Evolutionary conservation across 2,888 invertebrate species (phyloP), one percentile per base, ranked within the genome.

Genomic region (Trichogramma dendrolimi): DNA sequence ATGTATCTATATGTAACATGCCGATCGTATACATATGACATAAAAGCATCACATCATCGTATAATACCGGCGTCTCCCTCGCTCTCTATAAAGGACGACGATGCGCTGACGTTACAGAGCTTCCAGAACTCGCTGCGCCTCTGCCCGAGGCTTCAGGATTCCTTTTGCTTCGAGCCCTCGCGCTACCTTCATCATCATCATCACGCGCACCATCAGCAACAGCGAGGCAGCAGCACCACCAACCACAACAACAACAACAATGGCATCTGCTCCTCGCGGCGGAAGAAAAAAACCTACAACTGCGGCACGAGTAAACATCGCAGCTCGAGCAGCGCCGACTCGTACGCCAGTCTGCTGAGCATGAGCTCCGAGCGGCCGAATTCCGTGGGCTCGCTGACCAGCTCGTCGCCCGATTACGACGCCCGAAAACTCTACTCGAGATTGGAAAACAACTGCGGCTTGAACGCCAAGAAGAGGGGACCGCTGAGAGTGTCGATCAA

Each of bases 401-500:
- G 75, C 58, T 76, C 73, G 4, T 72, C 75, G 11, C 68, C 67
- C 50, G 72, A 73, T 1, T 65, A 67, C 41, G 68, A 65, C 46
- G 73, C 72, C 11, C 71, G 71, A 43, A 71, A 69, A 42, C 72
- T 70, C 4, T 54, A 62, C 10, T 39, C 27, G 14, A 60, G 63
- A 8, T 49, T 41, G 4, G 73, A 76, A 61, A 43, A 70, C 70
- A 6, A 73, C 69, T 59, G 64, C 65, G 56, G 72, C 72, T 48
- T 55, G 66, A 27, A 27, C 27, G 6, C 42, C 49, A 73, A 75
- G 14, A 80, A 78, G 64, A 71, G 76, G 2, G 73, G 77, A 2
- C 72, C 75, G 3, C 69, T 79, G 6, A 76, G 78, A 49, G 81
- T 81, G 50, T 81, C 81, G 55, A 82, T 81, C 63, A 82, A 82